Evolutionary conservation across 2,113 vertebrate genomes (phyloP), one percentile per base, ranked within the genome.

Genomic region (Atrichornis clamosus): DNA sequence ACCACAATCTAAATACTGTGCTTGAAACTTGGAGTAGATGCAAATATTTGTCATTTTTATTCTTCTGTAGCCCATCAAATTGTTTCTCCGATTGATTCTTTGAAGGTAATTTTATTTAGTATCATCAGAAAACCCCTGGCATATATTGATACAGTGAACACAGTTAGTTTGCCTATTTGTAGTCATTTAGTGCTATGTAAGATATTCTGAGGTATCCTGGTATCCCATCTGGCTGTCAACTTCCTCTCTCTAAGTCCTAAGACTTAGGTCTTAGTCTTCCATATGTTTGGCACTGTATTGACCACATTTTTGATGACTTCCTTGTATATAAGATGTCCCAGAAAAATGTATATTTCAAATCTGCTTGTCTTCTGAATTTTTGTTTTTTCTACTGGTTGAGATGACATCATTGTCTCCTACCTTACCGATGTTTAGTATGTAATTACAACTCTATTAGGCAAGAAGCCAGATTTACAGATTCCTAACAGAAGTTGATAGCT

Each of bases 121-220:
- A 27, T 11, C 10, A 52, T 14, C 15, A 62, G 37, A 78, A 22
- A 67, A 65, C 2, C 10, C 1, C 10, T 52, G 56, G 23, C 12
- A 27, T 2, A 0, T 52, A 39, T 0, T 52, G 15, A 39, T 35
- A 64, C 9, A 2, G 2, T 64, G 5, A 56, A 46, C 12, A 52
- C 4, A 11, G 3, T 56, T 72, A 32, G 1, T 39, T 75, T 74
- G 3, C 7, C 11, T 69, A 13, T 56, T 30, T 87, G 15, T 42
- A 49, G 11, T 12, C 39, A 35, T 30, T 78, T 58, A 69, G 5
- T 47, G 2, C 3, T 26, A 11, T 26, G 16, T 32, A 49, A 67
- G 6, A 37, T 46, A 70, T 32, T 49, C n/a, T 32, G 8, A 67
- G 17, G 2, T n/a, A 75, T 32, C 18, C 13, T 33, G 15, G 10